phyloP scores from a whole-genome alignment of 2,888 invertebrate genomes.

The Leistus spinibarbis region DNA sequence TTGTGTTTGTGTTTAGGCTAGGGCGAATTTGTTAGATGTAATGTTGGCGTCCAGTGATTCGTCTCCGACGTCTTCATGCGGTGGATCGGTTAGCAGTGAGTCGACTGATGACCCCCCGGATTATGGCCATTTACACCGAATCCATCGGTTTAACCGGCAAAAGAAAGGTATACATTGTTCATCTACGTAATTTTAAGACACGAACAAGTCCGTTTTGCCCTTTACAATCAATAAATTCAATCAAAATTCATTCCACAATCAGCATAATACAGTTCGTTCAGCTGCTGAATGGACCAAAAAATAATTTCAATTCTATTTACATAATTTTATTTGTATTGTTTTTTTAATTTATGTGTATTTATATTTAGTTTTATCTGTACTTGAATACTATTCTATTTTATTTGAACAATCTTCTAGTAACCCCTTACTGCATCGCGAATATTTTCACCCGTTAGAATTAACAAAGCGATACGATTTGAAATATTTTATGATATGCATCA shows the following conservation, averaged over 20 bases:
- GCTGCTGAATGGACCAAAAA: slow-evolving; percentile 43
- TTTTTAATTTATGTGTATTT: not conserved
- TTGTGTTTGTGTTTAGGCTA: slow-evolving; percentile 61
- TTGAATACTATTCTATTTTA: not conserved
- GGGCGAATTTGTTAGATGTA: slow-evolving; percentile 77
- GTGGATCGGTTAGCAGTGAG: slow-evolving; percentile 67
- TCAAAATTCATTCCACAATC: slow-evolving; percentile 27
- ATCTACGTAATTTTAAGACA: not conserved
- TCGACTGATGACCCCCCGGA: slow-evolving; percentile 66
- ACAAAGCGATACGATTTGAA: too few relatives aligned
- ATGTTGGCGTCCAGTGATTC: slow-evolving; percentile 79
- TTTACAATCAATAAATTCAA: not conserved
- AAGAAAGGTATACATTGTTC: slow-evolving; percentile 68
- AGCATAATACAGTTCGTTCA: slow-evolving; percentile 47
- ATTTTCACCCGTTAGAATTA: too few relatives aligned
- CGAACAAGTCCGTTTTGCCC: not conserved
- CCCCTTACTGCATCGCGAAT: not conserved
- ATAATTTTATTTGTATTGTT: not conserved
- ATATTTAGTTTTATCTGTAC: not conserved
- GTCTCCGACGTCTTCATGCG: slow-evolving; percentile 69
- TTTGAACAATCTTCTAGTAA: not conserved
- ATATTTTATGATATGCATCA: too few relatives aligned
- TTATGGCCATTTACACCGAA: slow-evolving; percentile 71
- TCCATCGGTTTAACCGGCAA: slow-evolving; percentile 74
- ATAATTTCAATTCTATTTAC: slow-evolving; percentile 4